Percentiles rank a stretch among this genome's conserved stretches.
Evolutionary conservation across 35 echinoderm and acorn worm species (phyloP).

Genomic region (Diadema setosum): DNA sequence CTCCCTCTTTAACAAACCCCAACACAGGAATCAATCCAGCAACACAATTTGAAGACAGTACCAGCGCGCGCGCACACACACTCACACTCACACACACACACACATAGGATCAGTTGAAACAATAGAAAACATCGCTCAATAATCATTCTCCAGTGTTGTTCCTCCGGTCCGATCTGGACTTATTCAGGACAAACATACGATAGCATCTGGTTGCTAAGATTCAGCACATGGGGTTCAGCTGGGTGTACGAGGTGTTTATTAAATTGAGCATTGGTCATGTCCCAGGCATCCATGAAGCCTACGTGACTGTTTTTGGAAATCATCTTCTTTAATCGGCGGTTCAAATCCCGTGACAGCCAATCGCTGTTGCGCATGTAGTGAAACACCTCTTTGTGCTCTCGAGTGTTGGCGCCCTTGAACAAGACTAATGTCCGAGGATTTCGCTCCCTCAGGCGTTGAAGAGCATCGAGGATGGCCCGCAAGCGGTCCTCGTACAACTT

Average conservation of each 20-base stretch:
- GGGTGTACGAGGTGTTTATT: neutral
- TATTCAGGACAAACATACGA: neutral
- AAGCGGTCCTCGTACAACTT: neutral
- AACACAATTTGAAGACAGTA: no score
- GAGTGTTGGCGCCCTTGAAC: slow-evolving; percentile 2
- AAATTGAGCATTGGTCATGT: neutral
- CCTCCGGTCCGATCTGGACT: no score
- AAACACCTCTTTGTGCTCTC: neutral
- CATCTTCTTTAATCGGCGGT: neutral
- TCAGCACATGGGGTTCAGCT: neutral
- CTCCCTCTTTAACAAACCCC: no score
- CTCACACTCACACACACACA: no score
- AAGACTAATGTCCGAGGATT: slow-evolving; percentile 9
- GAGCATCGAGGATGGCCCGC: neutral
- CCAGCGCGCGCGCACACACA: no score
- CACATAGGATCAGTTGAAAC: no score
- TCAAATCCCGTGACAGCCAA: neutral
- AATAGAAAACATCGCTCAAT: no score
- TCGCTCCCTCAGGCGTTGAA: neutral
- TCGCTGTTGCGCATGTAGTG: neutral
- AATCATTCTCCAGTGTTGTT: no score
- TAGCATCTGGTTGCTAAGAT: neutral
- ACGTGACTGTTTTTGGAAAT: neutral
- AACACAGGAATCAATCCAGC: no score
- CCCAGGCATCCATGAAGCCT: neutral